These are phyloP conservation scores for Falco biarmicus DNA, from an alignment of 2,797 vertebrate genomes.

Conservation along the genomic window DNA sequence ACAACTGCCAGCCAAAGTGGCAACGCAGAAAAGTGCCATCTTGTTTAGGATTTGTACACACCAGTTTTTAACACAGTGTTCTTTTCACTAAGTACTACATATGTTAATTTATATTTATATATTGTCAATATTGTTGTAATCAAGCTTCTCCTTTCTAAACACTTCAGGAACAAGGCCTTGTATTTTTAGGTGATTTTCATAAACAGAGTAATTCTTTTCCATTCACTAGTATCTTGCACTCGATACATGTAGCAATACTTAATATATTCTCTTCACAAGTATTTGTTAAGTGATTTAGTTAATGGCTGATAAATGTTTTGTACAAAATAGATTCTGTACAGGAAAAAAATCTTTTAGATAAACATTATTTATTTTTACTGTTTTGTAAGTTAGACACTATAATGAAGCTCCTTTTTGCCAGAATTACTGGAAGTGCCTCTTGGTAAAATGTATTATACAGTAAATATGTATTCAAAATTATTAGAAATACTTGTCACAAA, in stretches of 20 bases:
- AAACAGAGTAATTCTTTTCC: slow-evolving; percentile 80
- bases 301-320: slow-evolving; percentile 91
- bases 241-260: slow-evolving; percentile 90
- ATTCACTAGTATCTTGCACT: slow-evolving; percentile 90
- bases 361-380: slow-evolving; percentile 99
- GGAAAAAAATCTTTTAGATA: slow-evolving; percentile 90
- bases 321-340: slow-evolving; percentile 96
- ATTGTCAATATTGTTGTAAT: slow-evolving; percentile 72
- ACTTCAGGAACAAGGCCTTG: slow-evolving; percentile 77
- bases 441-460: slow-evolving; percentile 93
- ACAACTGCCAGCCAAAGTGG: slow-evolving; percentile 68
- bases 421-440: slow-evolving; percentile 99
- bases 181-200: slow-evolving; percentile 85
- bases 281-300: slow-evolving; percentile 87
- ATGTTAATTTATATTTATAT: slow-evolving; percentile 73
- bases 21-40: slow-evolving; percentile 53
- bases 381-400: slow-evolving; percentile 98
- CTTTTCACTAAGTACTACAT: slow-evolving; percentile 67
- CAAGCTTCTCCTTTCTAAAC: slow-evolving; percentile 70
- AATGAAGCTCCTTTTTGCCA: slow-evolving; percentile 94
- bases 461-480: slow-evolving; percentile 92
- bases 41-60: slow-evolving; percentile 66
- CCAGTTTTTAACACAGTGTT: slow-evolving; percentile 72
- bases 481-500: slow-evolving; percentile 90
- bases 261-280: slow-evolving; percentile 82